Conservation (phyloP, 2,797 vertebrate species). For the Calcarius lapponicus region DNA sequence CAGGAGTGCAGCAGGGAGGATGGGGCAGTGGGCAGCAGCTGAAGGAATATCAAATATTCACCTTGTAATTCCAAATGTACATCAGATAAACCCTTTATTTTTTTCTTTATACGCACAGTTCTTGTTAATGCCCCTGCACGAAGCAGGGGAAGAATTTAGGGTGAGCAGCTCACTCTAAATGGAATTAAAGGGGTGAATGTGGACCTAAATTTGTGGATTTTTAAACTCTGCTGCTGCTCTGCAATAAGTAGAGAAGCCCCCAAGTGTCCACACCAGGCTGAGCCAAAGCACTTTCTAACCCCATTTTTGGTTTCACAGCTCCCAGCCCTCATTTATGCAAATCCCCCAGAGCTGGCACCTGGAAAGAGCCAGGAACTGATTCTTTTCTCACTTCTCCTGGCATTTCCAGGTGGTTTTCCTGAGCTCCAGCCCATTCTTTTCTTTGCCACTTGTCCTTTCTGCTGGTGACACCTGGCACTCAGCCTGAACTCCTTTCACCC, state of each 20-base stretch:
- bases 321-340: rapidly evolving
- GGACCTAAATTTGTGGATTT: not conserved
- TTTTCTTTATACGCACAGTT: not conserved
- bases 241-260: not conserved
- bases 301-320: not conserved
- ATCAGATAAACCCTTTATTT: not conserved
- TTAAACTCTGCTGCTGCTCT: not conserved
- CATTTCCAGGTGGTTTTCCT: not conserved
- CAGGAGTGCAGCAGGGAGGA: not conserved
- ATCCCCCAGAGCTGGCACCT: not conserved
- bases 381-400: not conserved
- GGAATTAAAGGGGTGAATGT: not conserved
- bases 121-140: rapidly evolving
- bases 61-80: rapidly evolving
- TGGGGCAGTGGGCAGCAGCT: not conserved
- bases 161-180: not conserved
- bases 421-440: not conserved
- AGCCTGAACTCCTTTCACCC: not conserved
- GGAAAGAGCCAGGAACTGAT: not conserved
- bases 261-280: not conserved
- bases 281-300: not conserved
- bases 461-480: not conserved
- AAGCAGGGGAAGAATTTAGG: not conserved
- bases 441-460: not conserved
- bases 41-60: not conserved